These are phyloP conservation scores for Grammomys surdaster DNA, from an alignment of 2,113 vertebrate genomes.

Conservation along the genomic window DNA sequence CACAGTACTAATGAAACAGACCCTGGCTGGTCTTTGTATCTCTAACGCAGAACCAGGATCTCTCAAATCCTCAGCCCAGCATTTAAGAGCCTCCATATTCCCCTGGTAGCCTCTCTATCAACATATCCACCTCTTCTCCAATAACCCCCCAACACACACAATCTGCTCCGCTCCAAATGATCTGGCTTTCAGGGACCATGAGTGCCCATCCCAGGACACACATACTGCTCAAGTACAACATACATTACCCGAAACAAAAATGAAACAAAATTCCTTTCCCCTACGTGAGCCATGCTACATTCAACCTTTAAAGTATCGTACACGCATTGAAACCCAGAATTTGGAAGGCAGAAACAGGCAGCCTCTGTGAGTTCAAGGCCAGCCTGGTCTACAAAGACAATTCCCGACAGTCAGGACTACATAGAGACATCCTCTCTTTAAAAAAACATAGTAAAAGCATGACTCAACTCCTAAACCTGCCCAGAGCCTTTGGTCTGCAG, in stretches of 20 bases:
- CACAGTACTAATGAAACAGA: fast-evolving
- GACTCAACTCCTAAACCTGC: neutral
- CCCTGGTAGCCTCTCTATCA: neutral
- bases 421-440: neutral
- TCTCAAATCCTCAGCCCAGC: neutral
- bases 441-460: neutral
- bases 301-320: fast-evolving
- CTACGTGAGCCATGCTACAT: fast-evolving
- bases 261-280: neutral
- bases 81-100: neutral
- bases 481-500: neutral
- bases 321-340: neutral
- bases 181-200: neutral
- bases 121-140: neutral
- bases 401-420: too few species aligned
- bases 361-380: neutral
- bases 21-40: fast-evolving
- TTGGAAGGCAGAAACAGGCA: neutral
- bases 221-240: neutral
- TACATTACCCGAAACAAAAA: neutral
- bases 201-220: fast-evolving
- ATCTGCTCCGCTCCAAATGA: neutral
- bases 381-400: neutral
- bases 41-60: neutral
- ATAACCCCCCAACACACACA: neutral